Evolutionary conservation across 2,113 vertebrate species (phyloP).

Genomic region (Urocitellus parryii): DNA sequence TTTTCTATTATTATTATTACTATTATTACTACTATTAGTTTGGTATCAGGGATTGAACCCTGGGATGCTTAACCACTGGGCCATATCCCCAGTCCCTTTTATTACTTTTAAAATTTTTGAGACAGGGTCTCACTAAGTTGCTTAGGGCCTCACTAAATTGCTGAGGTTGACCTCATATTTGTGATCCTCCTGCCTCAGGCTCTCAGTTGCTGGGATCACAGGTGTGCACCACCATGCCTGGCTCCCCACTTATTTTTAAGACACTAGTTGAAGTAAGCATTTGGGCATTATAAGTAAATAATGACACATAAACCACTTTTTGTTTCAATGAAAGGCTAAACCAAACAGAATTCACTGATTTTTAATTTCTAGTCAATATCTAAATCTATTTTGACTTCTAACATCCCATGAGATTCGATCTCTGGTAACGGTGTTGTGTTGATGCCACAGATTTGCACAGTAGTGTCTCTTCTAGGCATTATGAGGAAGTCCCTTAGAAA

Average conservation of each 20-base stretch:
- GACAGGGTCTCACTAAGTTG: too few species aligned
- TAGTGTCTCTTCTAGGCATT: not conserved
- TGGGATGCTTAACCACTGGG: too few species aligned
- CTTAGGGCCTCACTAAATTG: too few species aligned
- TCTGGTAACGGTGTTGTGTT: not conserved
- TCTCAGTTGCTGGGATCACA: too few species aligned
- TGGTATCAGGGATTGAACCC: too few species aligned
- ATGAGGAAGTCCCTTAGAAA: not conserved
- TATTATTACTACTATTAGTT: too few species aligned
- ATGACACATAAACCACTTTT: conserved; percentile 13
- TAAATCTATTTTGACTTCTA: conserved; percentile 46
- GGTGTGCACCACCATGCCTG: too few species aligned
- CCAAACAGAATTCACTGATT: conserved; percentile 16
- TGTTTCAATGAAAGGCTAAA: conserved; percentile 39
- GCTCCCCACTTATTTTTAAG: conserved; percentile 37
- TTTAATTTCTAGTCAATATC: conserved; percentile 27
- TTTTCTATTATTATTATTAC: not conserved
- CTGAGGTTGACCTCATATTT: too few species aligned
- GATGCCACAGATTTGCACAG: not conserved
- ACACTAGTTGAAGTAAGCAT: conserved; percentile 39
- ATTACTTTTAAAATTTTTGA: too few species aligned
- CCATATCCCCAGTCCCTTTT: too few species aligned
- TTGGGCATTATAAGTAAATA: conserved; percentile 26
- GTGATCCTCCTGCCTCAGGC: too few species aligned
- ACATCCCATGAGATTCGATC: not conserved